Base-by-base conservation (phyloP, 2,888 invertebrate genomes). In the Strigamia transsilvanica region DNA sequence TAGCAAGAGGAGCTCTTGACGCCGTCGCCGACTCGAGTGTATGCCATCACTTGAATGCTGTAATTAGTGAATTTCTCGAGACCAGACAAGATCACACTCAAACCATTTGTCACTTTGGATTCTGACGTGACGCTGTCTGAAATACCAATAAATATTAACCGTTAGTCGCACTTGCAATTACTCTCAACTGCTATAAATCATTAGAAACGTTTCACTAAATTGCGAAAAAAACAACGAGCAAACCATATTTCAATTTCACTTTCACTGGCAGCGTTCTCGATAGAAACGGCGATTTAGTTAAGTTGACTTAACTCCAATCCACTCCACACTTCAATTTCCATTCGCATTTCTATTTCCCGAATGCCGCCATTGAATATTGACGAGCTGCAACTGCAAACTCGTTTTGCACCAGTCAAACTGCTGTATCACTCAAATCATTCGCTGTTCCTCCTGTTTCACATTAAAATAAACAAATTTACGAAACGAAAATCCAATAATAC, bases 61-160 rank as follows among this genome's bases (percentile, higher is more conserved):
- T 80, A 80, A 32, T 80, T 80, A 27, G 51, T 51, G 32, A 51
- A 80, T 56, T 80, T 80, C 23, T 80, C 80, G 27, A 80, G 32
- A 80, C 56, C 32, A 27, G 56, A 51, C 32, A 80, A 27, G 23
- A 80, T 56, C 51, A 80, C 34, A 18, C 46, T 80, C 18, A 56
- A 21, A 2, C 56, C 80, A 27, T 46, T 80, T 9, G 80, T 80
- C 21, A 56, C 80, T 80, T 80, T 80, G 12, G 80, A 80, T 56
- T 79, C 42, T 15, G 79, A 38, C 38, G 79, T 21, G 18, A 42
- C 41, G 13, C 6, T 42, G 3, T 79, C 73, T 73, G 73, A 12
- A 73, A 73, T 6, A 51, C n/a, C 18, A 51, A 51, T 18, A 51
- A 18, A 51, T 15, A 18, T 51, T 18, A 51, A 18, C 12, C 51